Conservation (phyloP, 1,140 invertebrate genomes). For the Drosophila pandora region DNA sequence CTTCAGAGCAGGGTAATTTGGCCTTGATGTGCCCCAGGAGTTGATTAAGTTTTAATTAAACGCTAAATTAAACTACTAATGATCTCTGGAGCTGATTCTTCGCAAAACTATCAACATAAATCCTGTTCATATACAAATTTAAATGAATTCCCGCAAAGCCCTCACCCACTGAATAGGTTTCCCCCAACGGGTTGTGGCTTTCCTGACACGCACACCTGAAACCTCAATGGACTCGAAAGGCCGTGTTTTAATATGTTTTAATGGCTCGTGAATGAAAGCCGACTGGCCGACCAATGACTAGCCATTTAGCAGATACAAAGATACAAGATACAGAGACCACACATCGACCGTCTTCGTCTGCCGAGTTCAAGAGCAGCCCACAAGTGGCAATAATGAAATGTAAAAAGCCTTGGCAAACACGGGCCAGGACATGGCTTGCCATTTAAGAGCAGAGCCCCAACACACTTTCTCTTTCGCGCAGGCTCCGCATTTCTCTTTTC, state of each 20-base stretch:
- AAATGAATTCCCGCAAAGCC: slow-evolving; percentile 2
- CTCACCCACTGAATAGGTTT: not conserved
- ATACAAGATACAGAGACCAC: not conserved
- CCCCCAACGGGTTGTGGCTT: slow-evolving; percentile 12
- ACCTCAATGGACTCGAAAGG: not conserved
- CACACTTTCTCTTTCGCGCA: slow-evolving; percentile 15
- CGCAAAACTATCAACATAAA: too few relatives aligned
- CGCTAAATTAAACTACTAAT: not conserved
- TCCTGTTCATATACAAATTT: too few relatives aligned
- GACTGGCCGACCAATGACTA: slow-evolving; percentile 17
- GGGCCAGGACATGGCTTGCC: slow-evolving; percentile 2
- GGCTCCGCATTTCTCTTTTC: slow-evolving; percentile 21
- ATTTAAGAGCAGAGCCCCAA: slow-evolving; percentile 26
- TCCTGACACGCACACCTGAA: slow-evolving; percentile 27
- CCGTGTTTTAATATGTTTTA: not conserved
- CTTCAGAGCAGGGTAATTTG: not conserved
- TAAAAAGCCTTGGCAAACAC: slow-evolving; percentile 37
- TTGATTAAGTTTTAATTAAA: not conserved
- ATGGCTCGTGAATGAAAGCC: slow-evolving; percentile 14
- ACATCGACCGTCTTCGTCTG: slow-evolving; percentile 9
- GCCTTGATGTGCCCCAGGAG: not conserved
- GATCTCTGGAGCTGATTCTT: not conserved
- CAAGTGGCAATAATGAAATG: slow-evolving; percentile 35
- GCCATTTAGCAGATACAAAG: slow-evolving; percentile 7
- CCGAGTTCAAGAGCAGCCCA: slow-evolving; percentile 34